Evolutionary conservation across 2,888 invertebrate genomes (phyloP).

Genomic region (Tipula confusa): DNA sequence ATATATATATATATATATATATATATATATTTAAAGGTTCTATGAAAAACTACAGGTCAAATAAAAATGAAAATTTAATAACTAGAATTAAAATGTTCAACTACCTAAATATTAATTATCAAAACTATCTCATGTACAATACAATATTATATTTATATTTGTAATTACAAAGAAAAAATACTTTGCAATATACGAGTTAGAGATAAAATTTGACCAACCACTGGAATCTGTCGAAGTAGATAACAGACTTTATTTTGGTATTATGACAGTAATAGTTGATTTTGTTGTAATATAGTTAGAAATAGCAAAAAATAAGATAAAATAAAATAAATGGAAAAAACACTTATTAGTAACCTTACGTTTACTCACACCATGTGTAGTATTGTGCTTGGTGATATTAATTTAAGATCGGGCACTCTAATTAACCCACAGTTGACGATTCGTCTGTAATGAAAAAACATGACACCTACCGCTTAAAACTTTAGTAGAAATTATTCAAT

Average conservation of each 20-base stretch:
- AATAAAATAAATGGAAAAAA: background rate
- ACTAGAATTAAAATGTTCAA: too few relatives aligned
- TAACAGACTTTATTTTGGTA: background rate
- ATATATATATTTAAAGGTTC: too few relatives aligned
- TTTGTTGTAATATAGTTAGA: background rate
- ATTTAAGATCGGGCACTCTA: conserved; percentile 62
- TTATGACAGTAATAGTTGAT: background rate
- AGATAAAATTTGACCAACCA: background rate
- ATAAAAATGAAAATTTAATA: too few relatives aligned
- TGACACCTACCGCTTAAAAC: too few relatives aligned
- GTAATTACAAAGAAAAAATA: too few relatives aligned
- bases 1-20: too few relatives aligned
- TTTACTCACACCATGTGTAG: conserved; percentile 67
- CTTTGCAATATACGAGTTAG: too few relatives aligned
- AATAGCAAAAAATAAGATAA: background rate
- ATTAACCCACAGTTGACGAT: conserved; percentile 64
- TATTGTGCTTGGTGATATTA: conserved; percentile 55
- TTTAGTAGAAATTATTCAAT: too few relatives aligned
- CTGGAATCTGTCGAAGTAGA: background rate
- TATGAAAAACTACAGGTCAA: too few relatives aligned
- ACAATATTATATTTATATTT: too few relatives aligned
- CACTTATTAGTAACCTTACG: conserved; percentile 32
- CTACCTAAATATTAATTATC: too few relatives aligned
- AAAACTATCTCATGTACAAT: too few relatives aligned
- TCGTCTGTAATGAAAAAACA: conserved; percentile 52